A percentile compares a stretch with the other conserved stretches of the same genome.
These are phyloP conservation scores for Vireo altiloquus DNA, from an alignment of 2,113 vertebrate species.

Conservation along the genomic window DNA sequence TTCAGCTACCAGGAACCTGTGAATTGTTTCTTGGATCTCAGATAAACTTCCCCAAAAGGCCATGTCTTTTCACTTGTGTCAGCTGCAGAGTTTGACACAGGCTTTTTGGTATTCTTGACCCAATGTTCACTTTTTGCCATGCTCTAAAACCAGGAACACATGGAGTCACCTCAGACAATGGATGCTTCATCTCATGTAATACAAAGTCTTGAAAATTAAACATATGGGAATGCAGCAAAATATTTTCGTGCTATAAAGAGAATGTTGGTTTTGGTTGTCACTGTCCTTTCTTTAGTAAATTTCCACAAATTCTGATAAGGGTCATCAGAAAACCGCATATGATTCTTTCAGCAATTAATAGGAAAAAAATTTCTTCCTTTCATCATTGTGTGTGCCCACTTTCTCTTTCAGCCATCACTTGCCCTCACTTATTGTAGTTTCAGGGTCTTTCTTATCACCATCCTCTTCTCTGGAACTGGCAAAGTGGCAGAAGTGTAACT, in stretches of 20 bases:
- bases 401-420: background rate
- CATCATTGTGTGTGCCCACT: background rate
- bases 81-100: background rate
- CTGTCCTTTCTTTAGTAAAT: background rate
- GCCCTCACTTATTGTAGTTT: background rate
- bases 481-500: rapidly evolving
- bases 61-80: background rate
- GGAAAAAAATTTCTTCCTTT: background rate
- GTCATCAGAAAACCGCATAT: background rate
- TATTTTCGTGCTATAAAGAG: background rate
- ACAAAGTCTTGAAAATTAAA: background rate
- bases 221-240: background rate
- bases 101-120: background rate
- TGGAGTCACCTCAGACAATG: background rate
- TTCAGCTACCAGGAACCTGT: background rate
- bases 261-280: background rate
- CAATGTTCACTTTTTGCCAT: background rate
- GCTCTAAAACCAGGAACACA: background rate
- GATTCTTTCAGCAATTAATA: background rate
- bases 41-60: background rate
- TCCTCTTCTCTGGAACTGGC: background rate
- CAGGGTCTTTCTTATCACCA: background rate
- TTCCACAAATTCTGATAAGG: background rate
- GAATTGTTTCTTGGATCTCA: background rate
- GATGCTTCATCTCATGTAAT: background rate